Evolutionary conservation across 2,797 vertebrate species (phyloP), one percentile per base, ranked within the genome.

Genomic region (Leptodactylus fallax): DNA sequence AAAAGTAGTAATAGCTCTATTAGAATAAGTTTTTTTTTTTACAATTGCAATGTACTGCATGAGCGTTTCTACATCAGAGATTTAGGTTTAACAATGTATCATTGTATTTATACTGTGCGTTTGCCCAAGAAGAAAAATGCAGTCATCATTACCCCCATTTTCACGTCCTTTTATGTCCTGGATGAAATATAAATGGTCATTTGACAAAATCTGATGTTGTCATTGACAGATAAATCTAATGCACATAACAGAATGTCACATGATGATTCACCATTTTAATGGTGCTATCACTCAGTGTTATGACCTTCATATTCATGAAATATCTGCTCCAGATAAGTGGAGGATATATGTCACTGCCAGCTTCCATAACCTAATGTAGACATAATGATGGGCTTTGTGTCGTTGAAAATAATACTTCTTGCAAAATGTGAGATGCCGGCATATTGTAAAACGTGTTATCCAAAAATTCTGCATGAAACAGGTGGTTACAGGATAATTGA

Each of bases 241-340:
- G 19, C 56, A 27, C 53, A 72, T 72, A 25, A 19, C 25, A 72
- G 51, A 55, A 25, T 71, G 63, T 71, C 65, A 83, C 81, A 55
- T 58, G 69, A 84, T 84, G 55, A 84, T 56, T 61, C 69, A 76
- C 82, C 56, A 84, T 74, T 60, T 49, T 76, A 84, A 74, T 72
- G 71, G 36, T 6, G 55, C 53, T 9, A 76, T 84, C 27, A 61
- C 58, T 84, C 69, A 84, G 47, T 61, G 19, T 80, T 61, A 49
- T 63, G 79, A 63, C 79, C 79, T 80, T 80, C 79, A 63, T 80
- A 47, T 80, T n/a, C 6, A 45, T 60, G 58, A 63, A 80, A 63
- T 77, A 77, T 77, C 21, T 77, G 74, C 49, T 77, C 49, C 74
- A 77, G 74, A 77, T 77, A 77, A 77, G 49, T 77, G 74, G 21